phyloP scores from a whole-genome alignment of 2,113 vertebrate genomes.

The Anthoscopus minutus region DNA sequence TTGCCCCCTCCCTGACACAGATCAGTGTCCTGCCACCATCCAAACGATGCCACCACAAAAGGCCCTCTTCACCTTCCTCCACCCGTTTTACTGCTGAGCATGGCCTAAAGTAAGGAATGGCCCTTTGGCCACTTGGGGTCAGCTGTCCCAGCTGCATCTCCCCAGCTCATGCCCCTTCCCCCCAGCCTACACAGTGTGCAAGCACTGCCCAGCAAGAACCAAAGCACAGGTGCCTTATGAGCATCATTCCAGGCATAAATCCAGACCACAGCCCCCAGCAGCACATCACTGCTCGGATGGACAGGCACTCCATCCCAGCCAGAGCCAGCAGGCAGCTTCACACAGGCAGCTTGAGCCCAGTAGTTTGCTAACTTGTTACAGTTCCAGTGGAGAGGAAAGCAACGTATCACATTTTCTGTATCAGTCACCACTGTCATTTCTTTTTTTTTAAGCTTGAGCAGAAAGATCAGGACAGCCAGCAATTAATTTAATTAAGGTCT shows the following conservation, averaged over 20 bases:
- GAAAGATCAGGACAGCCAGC: not conserved
- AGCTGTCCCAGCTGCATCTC: not conserved
- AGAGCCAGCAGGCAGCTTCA: not conserved
- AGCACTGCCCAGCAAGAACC: not conserved
- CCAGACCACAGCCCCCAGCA: not conserved
- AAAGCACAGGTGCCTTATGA: not conserved
- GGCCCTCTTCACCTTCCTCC: not conserved
- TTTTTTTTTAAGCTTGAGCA: not conserved
- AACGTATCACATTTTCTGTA: not conserved
- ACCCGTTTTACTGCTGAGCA: not conserved
- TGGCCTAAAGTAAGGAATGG: not conserved
- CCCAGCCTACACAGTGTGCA: accelerated
- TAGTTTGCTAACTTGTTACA: accelerated
- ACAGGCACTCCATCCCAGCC: not conserved
- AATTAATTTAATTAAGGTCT: not conserved
- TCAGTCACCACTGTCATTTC: not conserved
- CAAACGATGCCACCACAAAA: accelerated
- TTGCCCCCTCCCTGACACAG: not conserved
- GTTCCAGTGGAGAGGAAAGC: not conserved
- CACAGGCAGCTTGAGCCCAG: accelerated
- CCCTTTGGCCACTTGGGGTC: not conserved
- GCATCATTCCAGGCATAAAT: not conserved
- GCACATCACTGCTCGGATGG: accelerated
- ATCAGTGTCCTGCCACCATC: not conserved
- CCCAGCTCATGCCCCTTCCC: not conserved